Conservation (phyloP, 1,140 invertebrate species). For the Leptopilina boulardi region DNA sequence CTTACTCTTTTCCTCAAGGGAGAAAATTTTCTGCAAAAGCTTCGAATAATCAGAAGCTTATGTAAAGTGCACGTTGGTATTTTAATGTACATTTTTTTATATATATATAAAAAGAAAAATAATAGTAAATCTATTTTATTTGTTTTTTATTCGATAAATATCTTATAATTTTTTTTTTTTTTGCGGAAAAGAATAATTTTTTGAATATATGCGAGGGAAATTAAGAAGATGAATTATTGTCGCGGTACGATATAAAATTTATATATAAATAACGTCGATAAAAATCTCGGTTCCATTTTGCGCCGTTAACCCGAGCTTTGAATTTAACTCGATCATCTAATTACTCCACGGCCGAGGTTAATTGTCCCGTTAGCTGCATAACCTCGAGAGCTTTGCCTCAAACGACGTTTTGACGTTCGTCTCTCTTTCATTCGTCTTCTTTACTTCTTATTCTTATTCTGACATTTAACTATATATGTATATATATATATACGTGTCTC, state of each 20-base stretch:
- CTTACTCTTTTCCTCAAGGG: background rate
- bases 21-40: background rate
- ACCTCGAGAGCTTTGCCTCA: slow-evolving; percentile 42
- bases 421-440: slow-evolving; percentile 14
- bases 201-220: slow-evolving; percentile 22
- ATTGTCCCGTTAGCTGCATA: slow-evolving; percentile 68
- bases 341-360: slow-evolving; percentile 69
- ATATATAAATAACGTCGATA: slow-evolving; percentile 37
- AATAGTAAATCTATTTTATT: too few species aligned
- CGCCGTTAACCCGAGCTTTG: slow-evolving; percentile 65
- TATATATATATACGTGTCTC: too few species aligned
- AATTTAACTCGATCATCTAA: slow-evolving; percentile 72
- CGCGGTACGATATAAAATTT: too few species aligned
- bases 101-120: too few species aligned
- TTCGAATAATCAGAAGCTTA: too few species aligned
- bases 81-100: too few species aligned
- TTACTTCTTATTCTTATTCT: background rate
- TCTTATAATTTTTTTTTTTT: too few species aligned
- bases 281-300: slow-evolving; percentile 59
- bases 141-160: too few species aligned
- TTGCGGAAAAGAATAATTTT: too few species aligned
- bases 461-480: slow-evolving; percentile 20
- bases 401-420: slow-evolving; percentile 18
- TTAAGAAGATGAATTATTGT: slow-evolving; percentile 28
- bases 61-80: too few species aligned